These are phyloP conservation scores for Glyphotaelius pellucidus DNA, from an alignment of 2,888 invertebrate genomes.

Conservation along the genomic window DNA sequence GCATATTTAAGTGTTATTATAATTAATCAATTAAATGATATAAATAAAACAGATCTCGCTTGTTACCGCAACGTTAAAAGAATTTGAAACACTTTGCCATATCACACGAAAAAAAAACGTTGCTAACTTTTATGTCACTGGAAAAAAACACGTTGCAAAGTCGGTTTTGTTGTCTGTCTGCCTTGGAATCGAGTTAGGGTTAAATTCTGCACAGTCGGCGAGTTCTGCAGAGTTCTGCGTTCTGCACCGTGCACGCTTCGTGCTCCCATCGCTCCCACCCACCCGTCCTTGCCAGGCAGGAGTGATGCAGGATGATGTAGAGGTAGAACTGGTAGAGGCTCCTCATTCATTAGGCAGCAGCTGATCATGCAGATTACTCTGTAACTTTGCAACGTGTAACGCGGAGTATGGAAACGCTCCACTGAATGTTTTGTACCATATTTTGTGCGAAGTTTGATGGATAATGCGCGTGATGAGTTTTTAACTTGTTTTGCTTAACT, in stretches of 20 bases:
- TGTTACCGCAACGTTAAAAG: too few species aligned
- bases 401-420: not conserved
- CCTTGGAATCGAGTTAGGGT: conserved; percentile 27
- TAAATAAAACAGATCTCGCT: too few species aligned
- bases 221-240: not conserved
- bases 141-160: conserved; percentile 17
- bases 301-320: not conserved
- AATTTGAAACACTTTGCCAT: too few species aligned
- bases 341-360: conserved; percentile 26
- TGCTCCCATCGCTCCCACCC: not conserved
- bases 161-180: conserved; percentile 24
- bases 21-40: not conserved
- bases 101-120: too few species aligned
- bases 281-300: not conserved
- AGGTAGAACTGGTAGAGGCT: not conserved
- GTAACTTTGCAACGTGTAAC: not conserved
- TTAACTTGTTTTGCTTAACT: not conserved
- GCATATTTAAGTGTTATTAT: not conserved
- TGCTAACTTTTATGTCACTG: not conserved
- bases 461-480: not conserved
- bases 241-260: not conserved
- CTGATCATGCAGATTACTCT: conserved; percentile 29
- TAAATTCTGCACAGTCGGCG: conserved; percentile 28
- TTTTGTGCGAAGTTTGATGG: not conserved
- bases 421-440: not conserved